A percentile compares a stretch with the other conserved stretches of the same genome.
Evolutionary conservation across 1,140 invertebrate species (phyloP).

Genomic region (Hyles vespertilio): DNA sequence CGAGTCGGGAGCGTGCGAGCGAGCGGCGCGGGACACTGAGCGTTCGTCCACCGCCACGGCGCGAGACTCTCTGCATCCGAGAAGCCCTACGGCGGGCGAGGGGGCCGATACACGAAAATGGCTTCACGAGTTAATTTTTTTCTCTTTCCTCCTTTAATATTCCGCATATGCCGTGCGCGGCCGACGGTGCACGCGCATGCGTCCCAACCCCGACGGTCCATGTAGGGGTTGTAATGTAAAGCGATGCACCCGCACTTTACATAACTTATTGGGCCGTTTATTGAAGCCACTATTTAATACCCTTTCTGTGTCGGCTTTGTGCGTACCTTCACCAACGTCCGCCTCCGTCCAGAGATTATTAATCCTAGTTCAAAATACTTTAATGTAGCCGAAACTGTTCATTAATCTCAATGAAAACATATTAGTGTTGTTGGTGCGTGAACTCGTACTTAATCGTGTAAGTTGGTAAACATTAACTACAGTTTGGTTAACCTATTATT

Average conservation of each 20-base stretch:
- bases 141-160: slow-evolving; percentile 75
- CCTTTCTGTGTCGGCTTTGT: slow-evolving; percentile 66
- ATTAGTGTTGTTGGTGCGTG: slow-evolving; percentile 14
- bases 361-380: slow-evolving; percentile 59
- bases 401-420: slow-evolving; percentile 53
- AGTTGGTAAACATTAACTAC: slow-evolving; percentile 5
- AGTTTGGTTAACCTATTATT: slow-evolving; percentile 7
- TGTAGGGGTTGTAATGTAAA: slow-evolving; percentile 66
- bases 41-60: slow-evolving; percentile 44
- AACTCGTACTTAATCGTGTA: slow-evolving; percentile 7
- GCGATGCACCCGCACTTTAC: slow-evolving; percentile 69
- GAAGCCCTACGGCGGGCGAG: slow-evolving; percentile 53
- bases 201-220: slow-evolving; percentile 43
- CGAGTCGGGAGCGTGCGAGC: slow-evolving; percentile 23
- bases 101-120: slow-evolving; percentile 71
- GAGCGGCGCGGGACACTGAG: slow-evolving; percentile 14
- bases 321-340: slow-evolving; percentile 50
- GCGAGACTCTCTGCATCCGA: slow-evolving; percentile 49
- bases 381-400: slow-evolving; percentile 42
- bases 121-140: slow-evolving; percentile 76
- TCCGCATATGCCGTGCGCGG: slow-evolving; percentile 71
- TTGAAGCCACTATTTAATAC: slow-evolving; percentile 69
- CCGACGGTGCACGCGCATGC: slow-evolving; percentile 67
- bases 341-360: slow-evolving; percentile 49
- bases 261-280: slow-evolving; percentile 73